Base-by-base conservation (phyloP, 2,113 vertebrate species). In the Nipponia nippon region DNA sequence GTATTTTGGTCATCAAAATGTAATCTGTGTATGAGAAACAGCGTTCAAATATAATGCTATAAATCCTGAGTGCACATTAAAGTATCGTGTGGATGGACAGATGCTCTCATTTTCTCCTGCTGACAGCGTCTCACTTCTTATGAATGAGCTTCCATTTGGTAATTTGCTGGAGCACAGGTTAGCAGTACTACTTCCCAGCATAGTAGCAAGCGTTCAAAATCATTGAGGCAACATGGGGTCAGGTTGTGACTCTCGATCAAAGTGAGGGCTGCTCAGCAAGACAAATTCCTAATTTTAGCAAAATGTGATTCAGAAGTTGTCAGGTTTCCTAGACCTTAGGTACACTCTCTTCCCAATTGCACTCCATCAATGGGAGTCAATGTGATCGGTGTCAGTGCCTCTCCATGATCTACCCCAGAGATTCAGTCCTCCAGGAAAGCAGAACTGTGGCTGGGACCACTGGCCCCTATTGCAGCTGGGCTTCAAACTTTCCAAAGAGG, bases 21-120 rank as follows among this genome's bases (percentile, higher is more conserved):
- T 65, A 97, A 95, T 16, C 98, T 98, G 4, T 0, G 3, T 46
- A 75, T 11, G 32, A 92, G 56, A 95, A 88, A 91, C 5, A 93
- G 42, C 61, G 85, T 42, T 87, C 44, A 80, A 44, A 73, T 34
- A 20, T 1, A 4, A 67, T 25, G 67, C 61, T 80, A 55, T 44
- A 76, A 86, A 70, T 72, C 19, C 65, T 27, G 71, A 91, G 29
- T 23, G 50, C 9, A 81, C 63, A 66, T 50, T 38, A 34, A 92
- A 42, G 21, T 70, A 42, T 34, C 9, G 4, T 13, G 44, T 38
- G 29, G 34, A 75, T 29, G 26, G 73, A 87, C 7, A 84, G 36
- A 90, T 49, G 38, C 63, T 81, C 65, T 52, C 34, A 42, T 52
- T 46, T 76, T 62, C 32, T 84, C 65, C n/a, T 66, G 65, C 32